Conservation (phyloP, 2,113 vertebrate species). For the Litocranius walleri region DNA sequence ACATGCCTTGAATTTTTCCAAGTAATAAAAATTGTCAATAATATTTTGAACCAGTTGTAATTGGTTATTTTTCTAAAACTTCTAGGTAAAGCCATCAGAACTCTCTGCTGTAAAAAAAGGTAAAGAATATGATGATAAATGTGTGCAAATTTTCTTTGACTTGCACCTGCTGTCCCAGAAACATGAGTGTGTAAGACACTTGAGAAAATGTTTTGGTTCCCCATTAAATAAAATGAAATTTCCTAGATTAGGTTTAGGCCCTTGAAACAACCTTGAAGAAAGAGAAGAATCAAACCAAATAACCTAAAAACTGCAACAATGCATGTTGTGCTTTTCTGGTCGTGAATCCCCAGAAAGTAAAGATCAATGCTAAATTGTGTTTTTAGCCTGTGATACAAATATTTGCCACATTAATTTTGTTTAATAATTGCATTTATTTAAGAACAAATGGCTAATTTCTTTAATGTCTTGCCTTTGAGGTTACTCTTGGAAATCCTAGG, state of each 20-base stretch:
- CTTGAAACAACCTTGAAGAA: constrained; percentile 29
- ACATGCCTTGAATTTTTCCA: neutral
- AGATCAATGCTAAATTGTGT: neutral
- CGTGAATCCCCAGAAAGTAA: neutral
- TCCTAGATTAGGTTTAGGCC: neutral
- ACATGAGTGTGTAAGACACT: neutral
- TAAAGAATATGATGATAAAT: neutral
- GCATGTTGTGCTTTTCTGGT: neutral
- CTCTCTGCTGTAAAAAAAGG: neutral
- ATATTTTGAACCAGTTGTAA: constrained; percentile 3
- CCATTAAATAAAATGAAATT: neutral
- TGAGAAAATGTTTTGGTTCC: neutral
- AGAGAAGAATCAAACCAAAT: neutral
- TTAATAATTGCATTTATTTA: constrained; percentile 18
- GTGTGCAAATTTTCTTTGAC: neutral
- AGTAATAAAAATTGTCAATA: neutral
- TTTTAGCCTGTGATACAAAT: neutral
- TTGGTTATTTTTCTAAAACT: neutral
- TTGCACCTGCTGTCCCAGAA: neutral
- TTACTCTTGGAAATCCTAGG: neutral
- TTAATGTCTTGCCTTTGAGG: neutral
- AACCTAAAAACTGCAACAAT: neutral
- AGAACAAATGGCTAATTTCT: neutral
- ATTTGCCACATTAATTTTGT: neutral
- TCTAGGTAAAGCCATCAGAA: neutral